Base-by-base conservation (phyloP, 2,113 vertebrate species). In the Myotis davidii region DNA sequence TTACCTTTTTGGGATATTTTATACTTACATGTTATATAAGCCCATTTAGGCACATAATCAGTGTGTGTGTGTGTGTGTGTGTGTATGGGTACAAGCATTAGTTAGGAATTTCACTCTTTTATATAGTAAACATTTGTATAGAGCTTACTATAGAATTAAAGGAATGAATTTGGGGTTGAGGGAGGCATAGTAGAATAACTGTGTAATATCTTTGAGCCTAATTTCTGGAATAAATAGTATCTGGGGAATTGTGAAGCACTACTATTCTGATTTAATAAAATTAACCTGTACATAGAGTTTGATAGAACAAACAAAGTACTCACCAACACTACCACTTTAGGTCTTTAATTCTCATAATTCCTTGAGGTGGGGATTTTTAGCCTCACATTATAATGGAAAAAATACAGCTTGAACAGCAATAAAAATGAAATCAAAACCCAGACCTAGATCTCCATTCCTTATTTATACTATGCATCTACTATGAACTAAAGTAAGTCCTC, bases 191-290 rank as follows among this genome's bases (percentile, higher is more conserved):
- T 37, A 9, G 12, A 81, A 90, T 82, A 69, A 34, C 8, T 73
- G 73, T 69, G 67, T 39, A 85, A 79, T 21, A 3, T 42, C 18
- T 64, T 14, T 34, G 17, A 85, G 9, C 11, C 9, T 83, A 4
- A 69, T 39, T 82, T 86, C 45, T 91, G n/a, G 13, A 86, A 76
- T n/a, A 93, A 81, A 88, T 82, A 82, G 13, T 82, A 67, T 13
- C 3, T 20, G 29, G 2, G 61, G 17, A 91, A 67, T 32, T 84
- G 6, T 81, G n/a, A 50, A 95, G n/a, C 16, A 81, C 16, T 54
- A 27, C 29, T 27, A 70, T 69, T 86, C 23, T 89, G 7, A 11
- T 42, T 94, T 39, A 90, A 93, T 32, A 89, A 74, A 92, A 65
- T 61, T 77, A 64, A 45, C 13, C 88, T 72, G n/a, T 21, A 45